These are phyloP conservation scores for Diadumene lineata DNA, from an alignment of 92 coral and sea anemone genomes.

Conservation along the genomic window DNA sequence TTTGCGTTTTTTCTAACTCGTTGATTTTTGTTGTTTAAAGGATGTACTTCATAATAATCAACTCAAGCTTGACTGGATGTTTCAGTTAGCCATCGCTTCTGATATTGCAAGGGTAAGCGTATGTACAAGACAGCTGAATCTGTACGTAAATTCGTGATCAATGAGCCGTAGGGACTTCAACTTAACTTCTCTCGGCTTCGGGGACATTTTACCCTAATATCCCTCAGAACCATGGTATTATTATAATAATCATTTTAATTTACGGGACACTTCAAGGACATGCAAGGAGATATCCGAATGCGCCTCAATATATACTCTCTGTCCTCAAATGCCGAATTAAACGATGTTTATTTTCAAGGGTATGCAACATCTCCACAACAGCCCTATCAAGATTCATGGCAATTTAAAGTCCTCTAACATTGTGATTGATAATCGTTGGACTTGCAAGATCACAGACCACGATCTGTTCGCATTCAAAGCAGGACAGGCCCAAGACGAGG, in stretches of 20 bases:
- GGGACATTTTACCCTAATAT: too few species aligned
- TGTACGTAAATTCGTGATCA: too few species aligned
- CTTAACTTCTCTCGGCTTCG: too few species aligned
- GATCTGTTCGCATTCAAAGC: slow-evolving; percentile 65
- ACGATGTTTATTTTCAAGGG: slow-evolving; percentile 43
- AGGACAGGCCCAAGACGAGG: slow-evolving; percentile 69
- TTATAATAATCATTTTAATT: too few species aligned
- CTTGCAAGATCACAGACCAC: slow-evolving; percentile 78
- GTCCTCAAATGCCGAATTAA: too few species aligned
- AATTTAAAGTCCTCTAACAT: slow-evolving; percentile 86
- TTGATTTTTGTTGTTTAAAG: slow-evolving; percentile 24
- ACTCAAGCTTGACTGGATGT: slow-evolving; percentile 87
- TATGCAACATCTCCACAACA: slow-evolving; percentile 62
- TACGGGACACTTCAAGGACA: too few species aligned
- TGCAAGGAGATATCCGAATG: too few species aligned
- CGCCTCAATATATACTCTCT: too few species aligned
- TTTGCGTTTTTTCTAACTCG: too few species aligned
- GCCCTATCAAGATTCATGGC: slow-evolving; percentile 63
- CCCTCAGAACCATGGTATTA: too few species aligned
- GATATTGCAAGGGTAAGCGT: slow-evolving; percentile 81
- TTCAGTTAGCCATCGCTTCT: slow-evolving; percentile 75
- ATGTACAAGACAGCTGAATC: too few species aligned
- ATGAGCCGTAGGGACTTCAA: too few species aligned
- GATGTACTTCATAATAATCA: slow-evolving; percentile 70
- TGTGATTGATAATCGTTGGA: slow-evolving; percentile 85